Evolutionary conservation across 1,140 invertebrate species (phyloP), one percentile per base, ranked within the genome.

Genomic region (Chlorops oryzae): DNA sequence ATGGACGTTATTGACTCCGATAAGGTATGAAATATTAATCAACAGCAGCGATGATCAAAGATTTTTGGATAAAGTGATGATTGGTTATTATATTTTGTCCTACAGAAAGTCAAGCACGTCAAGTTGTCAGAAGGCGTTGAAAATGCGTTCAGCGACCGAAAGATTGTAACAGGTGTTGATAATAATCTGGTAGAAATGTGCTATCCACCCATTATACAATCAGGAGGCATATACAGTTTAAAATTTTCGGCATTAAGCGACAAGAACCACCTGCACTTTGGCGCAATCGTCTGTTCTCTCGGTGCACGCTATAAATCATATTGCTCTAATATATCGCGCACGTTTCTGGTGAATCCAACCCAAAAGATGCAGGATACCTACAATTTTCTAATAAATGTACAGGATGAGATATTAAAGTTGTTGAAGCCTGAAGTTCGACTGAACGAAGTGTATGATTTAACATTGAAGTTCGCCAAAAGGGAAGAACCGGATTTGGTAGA

Each of bases 1-100:
- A 96, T 98, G 86, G 93, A 97, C 72, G 94, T 98, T 59, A 96
- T 99, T 65, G 96, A 99, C 80, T 87, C 89, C 6, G 96, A 98
- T 66, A 89, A 88, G 75, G 90, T 92, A 76, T 65, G 54, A 44
- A 9, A 22, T 27, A 38, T 18, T 42, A 32, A 17, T n/a, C n/a
- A n/a, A n/a, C n/a, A n/a, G n/a, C n/a, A n/a, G n/a, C n/a, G n/a
- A n/a, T n/a, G 51, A 25, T 22, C 18, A 18, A 24, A 49, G n/a
- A n/a, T n/a, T n/a, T n/a, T n/a, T n/a, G n/a, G n/a, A n/a, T n/a
- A n/a, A n/a, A 42, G n/a, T 18, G 3, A 20, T 7, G 34, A 9
- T 46, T 37, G 17, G 41, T 47, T 38, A 12, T 37, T 15, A 28
- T 25, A 0, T 20, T 5, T 47, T 51, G 27, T 58, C 57, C 79